Percentiles rank a stretch among this genome's conserved stretches.
These are phyloP conservation scores for Barnardius zonarius DNA, from an alignment of 2,113 vertebrate species.

Conservation along the genomic window DNA sequence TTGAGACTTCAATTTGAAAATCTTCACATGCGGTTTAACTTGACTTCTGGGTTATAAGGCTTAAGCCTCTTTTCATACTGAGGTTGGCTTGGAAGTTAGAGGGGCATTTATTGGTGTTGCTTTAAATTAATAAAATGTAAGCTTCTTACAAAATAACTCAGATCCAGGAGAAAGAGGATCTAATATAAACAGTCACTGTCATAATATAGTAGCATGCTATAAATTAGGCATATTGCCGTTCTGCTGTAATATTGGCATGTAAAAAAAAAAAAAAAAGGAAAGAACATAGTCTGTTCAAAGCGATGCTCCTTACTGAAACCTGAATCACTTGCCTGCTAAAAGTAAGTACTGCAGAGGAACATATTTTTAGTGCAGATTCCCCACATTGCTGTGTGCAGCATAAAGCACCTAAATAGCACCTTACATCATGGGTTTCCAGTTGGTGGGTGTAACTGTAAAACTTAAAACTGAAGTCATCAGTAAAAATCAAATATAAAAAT, in stretches of 20 bases:
- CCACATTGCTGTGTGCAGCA: neutral
- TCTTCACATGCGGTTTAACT: neutral
- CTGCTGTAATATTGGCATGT: neutral
- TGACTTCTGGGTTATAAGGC: neutral
- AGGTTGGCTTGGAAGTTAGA: neutral
- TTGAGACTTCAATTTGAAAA: neutral
- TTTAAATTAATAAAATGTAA: neutral
- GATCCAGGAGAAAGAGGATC: neutral
- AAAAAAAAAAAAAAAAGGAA: neutral
- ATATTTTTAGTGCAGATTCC: neutral
- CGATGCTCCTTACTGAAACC: neutral
- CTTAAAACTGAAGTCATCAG: conserved; percentile 1
- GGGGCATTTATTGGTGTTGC: neutral
- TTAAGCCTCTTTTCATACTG: neutral
- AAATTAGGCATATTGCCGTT: neutral
- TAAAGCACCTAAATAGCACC: neutral
- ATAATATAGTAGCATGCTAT: neutral
- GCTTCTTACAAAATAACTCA: neutral
- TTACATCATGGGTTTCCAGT: neutral
- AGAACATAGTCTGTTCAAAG: neutral
- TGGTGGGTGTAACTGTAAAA: conserved; percentile 16
- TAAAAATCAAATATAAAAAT: neutral
- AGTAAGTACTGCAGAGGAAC: neutral
- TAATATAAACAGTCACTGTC: neutral
- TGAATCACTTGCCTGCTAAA: neutral